Evolutionary conservation across 2,888 invertebrate species (phyloP), one percentile per base, ranked within the genome.

Genomic region (Chydorus sphaericus): DNA sequence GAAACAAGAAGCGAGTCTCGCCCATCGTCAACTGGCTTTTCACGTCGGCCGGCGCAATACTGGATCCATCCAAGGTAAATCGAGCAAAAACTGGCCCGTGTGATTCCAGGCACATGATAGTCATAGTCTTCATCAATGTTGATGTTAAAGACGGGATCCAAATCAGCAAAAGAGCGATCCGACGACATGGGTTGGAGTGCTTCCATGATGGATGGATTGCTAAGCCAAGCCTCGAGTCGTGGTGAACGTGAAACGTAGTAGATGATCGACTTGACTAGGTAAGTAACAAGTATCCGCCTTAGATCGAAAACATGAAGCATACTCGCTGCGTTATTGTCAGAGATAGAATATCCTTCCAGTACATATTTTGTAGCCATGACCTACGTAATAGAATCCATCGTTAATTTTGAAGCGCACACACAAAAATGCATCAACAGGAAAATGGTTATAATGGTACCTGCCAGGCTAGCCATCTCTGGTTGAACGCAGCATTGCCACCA

Each of bases 221-320:
- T 75, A 14, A 97, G 70, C 97, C 97, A 98, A 61, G 87, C 85
- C 62, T 89, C 85, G 29, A 97, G 71, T 68, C 91, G 90, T 8
- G 80, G 75, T 5, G 93, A 93, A 60, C 85, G 83, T 8, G 92
- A 80, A 0, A 90, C 86, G 72, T 96, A 97, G 74, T 90, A 98
- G 64, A 97, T 88, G 62, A 98, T 94, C 70, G 94, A 94, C 87
- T 97, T 96, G 44, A 98, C 91, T 66, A 96, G 98, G 69, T 96
- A 94, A 0, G 93, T 92, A 64, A 98, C 90, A 63, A 98, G 79
- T 61, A 96, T 88, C 73, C 94, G 94, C 50, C 98, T 75, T 67
- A 97, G 89, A 73, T 98, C 97, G 70, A 92, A 97, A 11, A 94
- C 91, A 73, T 97, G 96, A 61, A 98, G 77, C 82, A 97, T 93